phyloP scores from a whole-genome alignment of 1,140 invertebrate genomes.

The Pseudomyrmex flavicornis region DNA sequence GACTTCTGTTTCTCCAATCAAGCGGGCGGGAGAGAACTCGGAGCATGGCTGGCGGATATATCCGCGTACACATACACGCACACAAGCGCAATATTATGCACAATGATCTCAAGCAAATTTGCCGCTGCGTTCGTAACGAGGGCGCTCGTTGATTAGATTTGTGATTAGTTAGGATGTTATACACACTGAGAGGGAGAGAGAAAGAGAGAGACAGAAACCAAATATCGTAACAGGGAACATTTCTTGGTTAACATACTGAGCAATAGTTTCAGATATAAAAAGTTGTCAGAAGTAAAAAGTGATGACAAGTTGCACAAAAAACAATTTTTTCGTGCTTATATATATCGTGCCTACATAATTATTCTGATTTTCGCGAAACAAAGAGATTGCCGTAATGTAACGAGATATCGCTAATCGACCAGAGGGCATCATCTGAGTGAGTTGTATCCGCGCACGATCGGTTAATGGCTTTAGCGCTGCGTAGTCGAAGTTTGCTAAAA shows the following conservation, averaged over 20 bases:
- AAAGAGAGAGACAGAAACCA: not conserved
- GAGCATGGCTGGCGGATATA: slow-evolving; percentile 4
- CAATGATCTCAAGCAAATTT: slow-evolving; percentile 65
- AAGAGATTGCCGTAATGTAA: slow-evolving; percentile 29
- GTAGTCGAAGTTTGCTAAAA: slow-evolving; percentile 53
- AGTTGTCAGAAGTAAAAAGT: not conserved
- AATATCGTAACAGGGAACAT: slow-evolving; percentile 17
- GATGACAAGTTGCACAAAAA: not conserved
- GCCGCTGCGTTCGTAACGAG: slow-evolving; percentile 54
- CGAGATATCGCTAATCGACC: slow-evolving; percentile 48
- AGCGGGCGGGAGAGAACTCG: slow-evolving; percentile 1
- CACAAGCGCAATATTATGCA: slow-evolving; percentile 27
- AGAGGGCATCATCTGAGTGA: slow-evolving; percentile 33
- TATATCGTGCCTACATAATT: too few species aligned
- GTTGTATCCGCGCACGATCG: slow-evolving; percentile 25
- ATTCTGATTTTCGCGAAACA: slow-evolving; percentile 8
- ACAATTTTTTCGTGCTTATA: too few species aligned
- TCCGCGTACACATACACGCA: not conserved
- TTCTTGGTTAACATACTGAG: slow-evolving; percentile 11
- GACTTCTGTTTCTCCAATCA: slow-evolving; percentile 14
- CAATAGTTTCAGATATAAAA: too few species aligned
- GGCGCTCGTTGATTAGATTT: slow-evolving; percentile 68
- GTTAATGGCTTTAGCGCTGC: slow-evolving; percentile 49
- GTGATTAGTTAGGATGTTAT: slow-evolving; percentile 61
- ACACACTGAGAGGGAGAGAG: not conserved